Evolutionary conservation across 1,140 invertebrate genomes (phyloP).

Genomic region (Bombus polaris): DNA sequence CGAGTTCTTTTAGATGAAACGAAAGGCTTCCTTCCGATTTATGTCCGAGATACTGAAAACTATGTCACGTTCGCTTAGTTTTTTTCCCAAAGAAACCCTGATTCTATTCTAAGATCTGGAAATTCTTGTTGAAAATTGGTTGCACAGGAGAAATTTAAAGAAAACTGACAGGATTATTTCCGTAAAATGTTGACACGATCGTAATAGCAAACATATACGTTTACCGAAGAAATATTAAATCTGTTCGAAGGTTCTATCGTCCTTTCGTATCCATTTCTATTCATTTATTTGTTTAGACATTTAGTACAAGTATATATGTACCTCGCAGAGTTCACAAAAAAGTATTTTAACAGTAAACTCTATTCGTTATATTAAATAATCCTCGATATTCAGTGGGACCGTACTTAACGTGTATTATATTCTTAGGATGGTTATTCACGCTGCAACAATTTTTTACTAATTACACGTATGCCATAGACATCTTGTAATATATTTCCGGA

Average conservation of each 20-base stretch:
- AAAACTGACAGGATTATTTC: neutral
- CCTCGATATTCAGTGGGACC: too few species aligned
- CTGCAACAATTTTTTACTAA: too few species aligned
- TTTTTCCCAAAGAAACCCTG: neutral
- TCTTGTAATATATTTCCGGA: too few species aligned
- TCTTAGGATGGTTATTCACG: too few species aligned
- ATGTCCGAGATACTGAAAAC: neutral
- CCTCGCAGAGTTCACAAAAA: neutral
- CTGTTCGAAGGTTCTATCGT: neutral
- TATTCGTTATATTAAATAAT: too few species aligned
- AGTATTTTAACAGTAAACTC: neutral
- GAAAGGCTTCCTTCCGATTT: slow-evolving; percentile 12
- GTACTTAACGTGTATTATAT: too few species aligned
- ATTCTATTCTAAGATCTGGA: neutral
- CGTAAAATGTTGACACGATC: neutral
- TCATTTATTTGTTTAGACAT: neutral
- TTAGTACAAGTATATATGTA: too few species aligned
- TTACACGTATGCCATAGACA: too few species aligned
- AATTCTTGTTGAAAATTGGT: neutral
- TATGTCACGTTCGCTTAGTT: neutral
- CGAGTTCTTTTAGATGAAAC: neutral
- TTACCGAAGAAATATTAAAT: too few species aligned
- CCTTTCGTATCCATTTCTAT: neutral
- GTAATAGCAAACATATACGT: neutral
- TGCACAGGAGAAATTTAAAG: too few species aligned